Evolutionary conservation across 53 echinoderm and acorn worm species (phyloP), one percentile per base, ranked within the genome.

Genomic region (Holothuria scabra): DNA sequence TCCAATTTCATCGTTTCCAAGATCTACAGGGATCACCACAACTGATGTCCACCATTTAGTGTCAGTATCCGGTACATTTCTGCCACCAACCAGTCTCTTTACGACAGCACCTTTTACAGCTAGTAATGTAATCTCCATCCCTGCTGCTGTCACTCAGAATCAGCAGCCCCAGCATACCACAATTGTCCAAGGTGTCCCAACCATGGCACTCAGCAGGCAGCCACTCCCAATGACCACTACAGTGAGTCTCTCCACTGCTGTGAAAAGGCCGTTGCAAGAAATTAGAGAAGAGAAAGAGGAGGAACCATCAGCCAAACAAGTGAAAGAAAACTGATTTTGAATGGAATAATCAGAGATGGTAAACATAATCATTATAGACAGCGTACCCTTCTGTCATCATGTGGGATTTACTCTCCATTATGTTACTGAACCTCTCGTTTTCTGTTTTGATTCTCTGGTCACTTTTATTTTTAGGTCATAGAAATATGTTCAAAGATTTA

Each of bases 1-100:
- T 16, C 78, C 78, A 78, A 56, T 78, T 56, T 56, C 78, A 26
- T 78, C 78, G 8, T 78, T 78, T 58, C 78, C 76, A 33, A 64
- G 65, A 59, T 66, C 76, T 8, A 9, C 79, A 1, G 46, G 41
- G 37, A 66, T 66, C 31, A 34, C 55, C 31, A 60, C 88, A 19
- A 59, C 85, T 2, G 89, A 89, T 46, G 75, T 76, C 59, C 89
- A 89, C 44, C 95, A 95, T 44, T 76, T 95, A 44, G 95, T 95
- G 58, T 92, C 95, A 31, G 95, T 95, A 28, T 81, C 95, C 31
- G 95, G 95, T 29, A 95, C 95, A 56, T 95, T 87, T 86, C 92
- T 88, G 71, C 95, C 95, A 19, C 95, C 95, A 2, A 85, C 93
- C 29, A 93, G 83, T 84, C 84, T 91, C 63, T 86, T 88, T 84